Evolutionary conservation across 2,888 invertebrate species (phyloP), one percentile per base, ranked within the genome.

Genomic region (Andrena bicolor): DNA sequence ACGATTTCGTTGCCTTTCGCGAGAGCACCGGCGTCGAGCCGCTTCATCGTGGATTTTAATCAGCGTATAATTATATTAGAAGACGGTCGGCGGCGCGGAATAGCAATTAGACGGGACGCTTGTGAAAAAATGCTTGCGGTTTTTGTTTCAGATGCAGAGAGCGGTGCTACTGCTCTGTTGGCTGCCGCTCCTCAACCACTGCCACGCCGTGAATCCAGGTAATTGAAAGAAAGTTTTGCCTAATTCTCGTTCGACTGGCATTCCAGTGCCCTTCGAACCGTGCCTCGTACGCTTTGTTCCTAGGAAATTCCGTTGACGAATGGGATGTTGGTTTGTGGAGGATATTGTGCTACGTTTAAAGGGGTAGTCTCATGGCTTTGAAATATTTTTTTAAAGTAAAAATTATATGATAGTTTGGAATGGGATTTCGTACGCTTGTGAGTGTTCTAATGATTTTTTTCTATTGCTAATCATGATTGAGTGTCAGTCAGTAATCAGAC

Each of bases 201-300:
- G 93, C 92, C 91, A 92, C 89, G 93, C 93, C 90, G 93, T 93
- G 88, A 92, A 93, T 92, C 93, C 93, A 92, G 93, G 93, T 93
- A 91, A 90, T 69, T 2, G 53, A 56, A 63, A 65, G 49, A 41
- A 63, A 66, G 16, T 72, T 56, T 63, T 26, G 30, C 23, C 3
- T 13, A 28, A 20, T 53, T 49, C 63, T 28, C 58, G 8, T 49
- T 51, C 53, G 26, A 48, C 10, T 1, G 32, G 4, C 8, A 7
- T 49, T 10, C 16, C 23, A 30, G 32, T 32, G 5, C 28, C 41
- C 28, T 56, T 16, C 30, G 20, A 60, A 41, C 53, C 30, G 58
- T 49, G 4, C 23, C 30, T 1, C n/a, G 20, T 26, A 13, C 56
- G 56, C 23, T 56, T 56, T 56, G 23, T 10, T 56, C 26, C 10